Base-by-base conservation (phyloP, 2,888 invertebrate genomes). In the Pristionchus japonicus region DNA sequence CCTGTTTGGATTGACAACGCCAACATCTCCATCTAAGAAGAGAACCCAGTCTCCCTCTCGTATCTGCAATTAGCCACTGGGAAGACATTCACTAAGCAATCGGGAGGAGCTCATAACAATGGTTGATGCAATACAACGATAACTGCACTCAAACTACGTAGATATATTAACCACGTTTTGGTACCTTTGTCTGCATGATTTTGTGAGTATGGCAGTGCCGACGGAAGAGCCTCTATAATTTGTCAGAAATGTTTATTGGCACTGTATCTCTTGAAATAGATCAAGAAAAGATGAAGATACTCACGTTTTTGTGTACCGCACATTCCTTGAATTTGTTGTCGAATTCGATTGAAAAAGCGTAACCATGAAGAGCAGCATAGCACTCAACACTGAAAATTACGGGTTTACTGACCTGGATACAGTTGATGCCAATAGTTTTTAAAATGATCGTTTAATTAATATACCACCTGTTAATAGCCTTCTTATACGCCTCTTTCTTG, bases 1-100 rank as follows among this genome's bases (percentile, higher is more conserved):
- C 80, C n/a, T 7, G 27, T 84, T 84, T 1, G 83, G 83, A 31
- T 84, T 84, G 57, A 84, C 83, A 9, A 84, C 37, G 11, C 83
- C 83, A 27, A 84, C 23, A n/a, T 84, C 83, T 1, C 15, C 61
- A 57, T 84, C 83, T 6, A 84, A 34, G 34, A 84, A 52, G 9
- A 84, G n/a, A 3, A 57, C 34, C 83, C 83, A 84, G 6, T n/a
- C 34, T 23, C 23, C 34, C 9, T 52, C 40, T 1, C n/a, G 7
- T 7, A 70, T 3, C 70, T 70, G 9, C 1, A 70, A 57, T 43
- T 43, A 43, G n/a, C n/a, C n/a, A n/a, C n/a, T n/a, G 6, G 43
- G 43, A 43, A 9, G 43, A 43, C 43, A 9, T 43, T 43, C 11
- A n/a, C n/a, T n/a, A n/a, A n/a, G n/a, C n/a, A n/a, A n/a, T n/a